phyloP scores from a whole-genome alignment of 2,113 vertebrate species.

The Aldabrachelys gigantea region DNA sequence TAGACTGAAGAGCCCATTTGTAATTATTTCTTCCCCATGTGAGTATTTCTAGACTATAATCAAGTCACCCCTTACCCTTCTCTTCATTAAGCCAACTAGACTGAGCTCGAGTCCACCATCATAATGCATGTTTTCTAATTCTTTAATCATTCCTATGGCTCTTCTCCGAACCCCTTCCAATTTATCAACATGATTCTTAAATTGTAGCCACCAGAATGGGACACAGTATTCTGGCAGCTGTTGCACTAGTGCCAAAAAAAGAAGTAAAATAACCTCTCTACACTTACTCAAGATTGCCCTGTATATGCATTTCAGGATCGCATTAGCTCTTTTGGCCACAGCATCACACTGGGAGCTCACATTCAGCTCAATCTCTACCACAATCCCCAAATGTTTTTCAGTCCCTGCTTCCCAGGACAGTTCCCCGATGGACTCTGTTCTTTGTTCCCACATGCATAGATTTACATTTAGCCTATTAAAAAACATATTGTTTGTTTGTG shows the following conservation, averaged over 20 bases:
- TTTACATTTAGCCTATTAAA: not conserved
- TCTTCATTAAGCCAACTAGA: not conserved
- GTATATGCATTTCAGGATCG: not conserved
- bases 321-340: not conserved
- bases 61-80: not conserved
- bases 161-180: not conserved
- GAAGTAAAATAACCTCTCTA: not conserved
- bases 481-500: not conserved
- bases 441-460: not conserved
- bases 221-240: not conserved
- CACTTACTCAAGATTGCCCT: not conserved
- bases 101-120: not conserved
- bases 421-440: no score
- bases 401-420: no score
- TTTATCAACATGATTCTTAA: not conserved
- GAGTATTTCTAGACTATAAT: not conserved
- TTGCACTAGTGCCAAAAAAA: not conserved
- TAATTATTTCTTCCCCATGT: not conserved
- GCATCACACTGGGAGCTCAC: not conserved
- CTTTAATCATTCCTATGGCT: not conserved
- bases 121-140: not conserved
- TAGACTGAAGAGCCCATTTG: not conserved
- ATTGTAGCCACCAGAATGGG: not conserved
- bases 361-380: not conserved
- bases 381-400: not conserved